phyloP scores from a whole-genome alignment of 2,888 invertebrate genomes.

The Pimpla rufipes region DNA sequence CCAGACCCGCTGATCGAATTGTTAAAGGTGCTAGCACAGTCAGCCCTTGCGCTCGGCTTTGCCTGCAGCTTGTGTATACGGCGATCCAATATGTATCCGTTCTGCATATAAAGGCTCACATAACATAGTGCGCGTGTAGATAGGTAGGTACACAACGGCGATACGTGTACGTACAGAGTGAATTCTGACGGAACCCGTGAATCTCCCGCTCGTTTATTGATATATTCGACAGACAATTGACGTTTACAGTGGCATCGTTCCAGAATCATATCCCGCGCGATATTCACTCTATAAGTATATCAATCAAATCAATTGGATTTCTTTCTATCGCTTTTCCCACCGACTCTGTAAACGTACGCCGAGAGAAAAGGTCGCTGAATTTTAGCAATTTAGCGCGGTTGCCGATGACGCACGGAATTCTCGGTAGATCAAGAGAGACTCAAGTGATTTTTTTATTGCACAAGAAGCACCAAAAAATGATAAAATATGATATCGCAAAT shows the following conservation, averaged over 20 bases:
- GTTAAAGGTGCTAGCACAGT: conserved; percentile 42
- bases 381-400: too few relatives aligned
- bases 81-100: not conserved
- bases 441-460: too few relatives aligned
- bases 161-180: conserved; percentile 32
- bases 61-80: not conserved
- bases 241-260: conserved; percentile 60
- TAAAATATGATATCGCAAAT: too few relatives aligned
- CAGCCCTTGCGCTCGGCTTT: not conserved
- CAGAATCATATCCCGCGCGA: conserved; percentile 43
- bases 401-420: too few relatives aligned
- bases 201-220: conserved; percentile 67
- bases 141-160: conserved; percentile 12
- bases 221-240: conserved; percentile 73
- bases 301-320: conserved; percentile 61
- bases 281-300: conserved; percentile 63
- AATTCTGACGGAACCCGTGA: conserved; percentile 33
- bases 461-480: too few relatives aligned
- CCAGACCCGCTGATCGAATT: conserved; percentile 61
- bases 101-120: conserved; percentile 36
- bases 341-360: not conserved
- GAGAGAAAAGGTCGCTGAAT: too few relatives aligned
- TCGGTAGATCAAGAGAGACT: too few relatives aligned
- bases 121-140: conserved; percentile 17
- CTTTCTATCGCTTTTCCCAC: conserved; percentile 2